Percentiles rank a stretch among this genome's conserved stretches.
Evolutionary conservation across 2,113 vertebrate genomes (phyloP).

Genomic region (Emydocephalus ijimae): DNA sequence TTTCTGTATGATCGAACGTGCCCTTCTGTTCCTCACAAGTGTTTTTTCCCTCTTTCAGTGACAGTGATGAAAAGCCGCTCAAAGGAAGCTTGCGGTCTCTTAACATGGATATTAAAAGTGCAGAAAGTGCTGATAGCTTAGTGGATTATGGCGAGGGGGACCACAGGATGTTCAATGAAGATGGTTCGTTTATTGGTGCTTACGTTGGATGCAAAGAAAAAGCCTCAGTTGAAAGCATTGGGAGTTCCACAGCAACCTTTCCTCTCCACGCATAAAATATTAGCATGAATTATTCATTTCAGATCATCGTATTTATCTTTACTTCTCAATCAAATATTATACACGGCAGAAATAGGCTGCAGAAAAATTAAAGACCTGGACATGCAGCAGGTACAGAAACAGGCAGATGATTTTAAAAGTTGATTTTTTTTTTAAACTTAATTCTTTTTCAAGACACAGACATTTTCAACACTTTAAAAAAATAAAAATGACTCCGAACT

Average conservation of each 20-base stretch:
- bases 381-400: conserved; percentile 40
- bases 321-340: conserved; percentile 28
- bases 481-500: conserved; percentile 23
- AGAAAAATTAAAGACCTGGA: conserved; percentile 30
- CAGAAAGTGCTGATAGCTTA: conserved; percentile 91
- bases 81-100: conserved; percentile 88
- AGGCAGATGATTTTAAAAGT: conserved; percentile 60
- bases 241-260: conserved; percentile 71
- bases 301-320: conserved; percentile 48
- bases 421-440: conserved; percentile 14
- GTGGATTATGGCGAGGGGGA: conserved; percentile 91
- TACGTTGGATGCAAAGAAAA: conserved; percentile 88
- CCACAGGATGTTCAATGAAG: conserved; percentile 92
- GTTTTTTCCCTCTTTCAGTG: conserved; percentile 67
- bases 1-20: not conserved
- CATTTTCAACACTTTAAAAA: conserved; percentile 44
- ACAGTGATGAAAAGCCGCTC: conserved; percentile 95
- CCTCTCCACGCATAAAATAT: conserved; percentile 67
- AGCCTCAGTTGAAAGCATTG: conserved; percentile 84
- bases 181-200: conserved; percentile 95
- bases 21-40: conserved; percentile 34
- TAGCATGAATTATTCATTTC: conserved; percentile 16
- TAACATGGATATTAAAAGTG: conserved; percentile 80
- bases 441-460: conserved; percentile 19
- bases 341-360: conserved; percentile 40